Percentiles rank a stretch among this genome's conserved stretches.
Evolutionary conservation across 2,113 vertebrate species (phyloP).

Genomic region (Terrapene triunguis): DNA sequence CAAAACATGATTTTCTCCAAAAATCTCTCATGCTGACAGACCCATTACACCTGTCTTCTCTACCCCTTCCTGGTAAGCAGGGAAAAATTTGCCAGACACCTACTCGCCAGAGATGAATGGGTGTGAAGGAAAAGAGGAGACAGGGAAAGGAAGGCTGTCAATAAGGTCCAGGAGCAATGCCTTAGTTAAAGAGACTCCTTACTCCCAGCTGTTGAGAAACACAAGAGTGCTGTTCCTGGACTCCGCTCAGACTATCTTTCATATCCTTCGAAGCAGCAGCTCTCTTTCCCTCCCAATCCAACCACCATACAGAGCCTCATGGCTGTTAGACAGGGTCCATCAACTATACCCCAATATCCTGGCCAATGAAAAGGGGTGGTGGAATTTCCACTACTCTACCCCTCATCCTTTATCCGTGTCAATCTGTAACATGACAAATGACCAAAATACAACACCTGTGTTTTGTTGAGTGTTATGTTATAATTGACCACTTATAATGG

Average conservation of each 20-base stretch:
- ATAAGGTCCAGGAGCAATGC: background rate
- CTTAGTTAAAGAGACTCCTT: background rate
- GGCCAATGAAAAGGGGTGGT: background rate
- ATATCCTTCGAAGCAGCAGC: background rate
- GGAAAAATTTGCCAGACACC: background rate
- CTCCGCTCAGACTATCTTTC: fast-evolving
- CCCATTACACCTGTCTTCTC: background rate
- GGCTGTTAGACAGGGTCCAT: background rate
- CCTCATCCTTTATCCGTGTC: background rate
- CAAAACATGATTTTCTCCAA: fast-evolving
- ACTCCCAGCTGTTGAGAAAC: background rate
- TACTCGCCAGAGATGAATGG: background rate
- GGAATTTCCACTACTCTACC: background rate
- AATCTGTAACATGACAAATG: background rate
- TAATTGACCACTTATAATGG: background rate
- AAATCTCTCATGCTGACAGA: background rate
- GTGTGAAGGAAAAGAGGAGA: background rate
- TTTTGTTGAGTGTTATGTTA: background rate
- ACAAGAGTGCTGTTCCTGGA: background rate
- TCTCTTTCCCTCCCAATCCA: background rate
- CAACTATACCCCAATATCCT: background rate
- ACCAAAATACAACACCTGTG: background rate
- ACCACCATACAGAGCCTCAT: background rate
- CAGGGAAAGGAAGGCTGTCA: background rate
- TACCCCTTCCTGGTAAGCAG: background rate